phyloP scores from a whole-genome alignment of 2,888 invertebrate genomes.

The Tetanocera ferruginea region DNA sequence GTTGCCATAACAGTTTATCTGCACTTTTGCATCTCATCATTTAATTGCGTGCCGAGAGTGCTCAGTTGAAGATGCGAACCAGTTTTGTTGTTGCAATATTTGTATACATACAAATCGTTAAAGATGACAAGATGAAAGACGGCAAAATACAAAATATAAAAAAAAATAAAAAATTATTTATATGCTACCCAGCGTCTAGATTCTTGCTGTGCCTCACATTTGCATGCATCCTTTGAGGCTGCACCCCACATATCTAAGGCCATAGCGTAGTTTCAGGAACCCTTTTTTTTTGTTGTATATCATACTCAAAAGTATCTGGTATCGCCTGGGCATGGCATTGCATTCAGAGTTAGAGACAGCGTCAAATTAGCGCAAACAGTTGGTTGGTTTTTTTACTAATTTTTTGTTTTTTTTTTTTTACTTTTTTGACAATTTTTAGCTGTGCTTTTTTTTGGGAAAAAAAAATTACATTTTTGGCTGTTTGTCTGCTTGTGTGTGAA shows the following conservation, averaged over 20 bases:
- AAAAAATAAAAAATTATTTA: no score
- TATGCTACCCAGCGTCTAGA: no score
- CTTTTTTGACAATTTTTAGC: neutral
- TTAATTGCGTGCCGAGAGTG: neutral
- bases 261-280: neutral
- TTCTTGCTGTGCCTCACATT: neutral
- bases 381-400: neutral
- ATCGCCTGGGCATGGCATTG: neutral
- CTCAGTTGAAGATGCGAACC: neutral
- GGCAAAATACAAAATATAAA: no score
- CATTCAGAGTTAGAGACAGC: neutral
- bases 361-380: constrained; percentile 16
- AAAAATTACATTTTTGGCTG: constrained; percentile 1
- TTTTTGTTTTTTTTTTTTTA: neutral
- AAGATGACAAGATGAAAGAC: neutral
- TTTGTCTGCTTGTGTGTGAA: neutral
- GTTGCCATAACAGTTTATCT: neutral
- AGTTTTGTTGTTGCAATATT: constrained; percentile 10
- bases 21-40: neutral
- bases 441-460: constrained; percentile 3
- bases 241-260: constrained; percentile 4
- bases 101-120: constrained; percentile 14
- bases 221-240: constrained; percentile 5
- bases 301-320: neutral
- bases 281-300: constrained; percentile 2